These are phyloP conservation scores for Leptonema lineaticorne DNA, from an alignment of 1,140 invertebrate genomes.

Conservation along the genomic window DNA sequence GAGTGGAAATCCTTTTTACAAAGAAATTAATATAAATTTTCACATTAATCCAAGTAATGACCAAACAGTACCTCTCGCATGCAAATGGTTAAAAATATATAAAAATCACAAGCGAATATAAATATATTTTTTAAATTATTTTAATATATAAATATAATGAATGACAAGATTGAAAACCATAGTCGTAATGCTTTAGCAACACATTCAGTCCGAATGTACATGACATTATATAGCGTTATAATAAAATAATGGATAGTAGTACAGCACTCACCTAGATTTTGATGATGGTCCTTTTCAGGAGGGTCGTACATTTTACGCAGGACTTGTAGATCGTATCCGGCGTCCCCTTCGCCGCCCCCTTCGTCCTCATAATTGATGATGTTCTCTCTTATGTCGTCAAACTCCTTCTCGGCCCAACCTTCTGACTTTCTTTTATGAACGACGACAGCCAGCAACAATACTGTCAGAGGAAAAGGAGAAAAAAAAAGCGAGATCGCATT, in stretches of 20 bases:
- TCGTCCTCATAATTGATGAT: constrained; percentile 98
- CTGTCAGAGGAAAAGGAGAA: constrained; percentile 53
- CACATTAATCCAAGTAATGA: too few species aligned
- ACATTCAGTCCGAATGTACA: too few species aligned
- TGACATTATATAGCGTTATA: neutral
- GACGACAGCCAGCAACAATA: constrained; percentile 83
- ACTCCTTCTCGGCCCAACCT: constrained; percentile 84
- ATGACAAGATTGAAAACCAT: too few species aligned
- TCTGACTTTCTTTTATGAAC: constrained; percentile 82
- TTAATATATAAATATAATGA: too few species aligned
- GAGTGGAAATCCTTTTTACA: too few species aligned
- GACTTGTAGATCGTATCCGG: constrained; percentile 91
- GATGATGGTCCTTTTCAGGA: constrained; percentile 54
- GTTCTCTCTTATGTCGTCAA: constrained; percentile 94
- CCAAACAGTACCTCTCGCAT: too few species aligned
- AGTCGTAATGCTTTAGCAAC: too few species aligned
- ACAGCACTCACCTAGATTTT: constrained; percentile 48
- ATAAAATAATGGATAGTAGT: neutral
- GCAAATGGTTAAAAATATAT: too few species aligned
- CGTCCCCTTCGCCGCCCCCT: constrained; percentile 93
- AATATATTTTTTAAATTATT: too few species aligned
- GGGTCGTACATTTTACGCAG: constrained; percentile 69
- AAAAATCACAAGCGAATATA: too few species aligned
- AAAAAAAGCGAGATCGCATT: too few species aligned
- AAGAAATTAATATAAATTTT: too few species aligned